Percentiles rank a stretch among this genome's conserved stretches.
phyloP scores from a whole-genome alignment of 2,797 vertebrate species.

The Novumbra hubbsi region DNA sequence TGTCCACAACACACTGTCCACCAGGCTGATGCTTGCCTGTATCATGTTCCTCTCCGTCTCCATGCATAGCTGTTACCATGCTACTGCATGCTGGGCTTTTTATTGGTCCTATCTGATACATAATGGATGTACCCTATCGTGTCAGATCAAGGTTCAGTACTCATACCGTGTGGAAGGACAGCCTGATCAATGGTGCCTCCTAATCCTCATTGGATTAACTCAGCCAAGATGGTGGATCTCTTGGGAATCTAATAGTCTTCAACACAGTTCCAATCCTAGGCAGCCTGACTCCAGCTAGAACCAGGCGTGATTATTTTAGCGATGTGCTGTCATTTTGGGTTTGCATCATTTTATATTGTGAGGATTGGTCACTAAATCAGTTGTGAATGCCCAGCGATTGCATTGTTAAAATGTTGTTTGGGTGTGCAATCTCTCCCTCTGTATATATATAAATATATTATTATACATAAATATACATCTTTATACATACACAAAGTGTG shows the following conservation, averaged over 20 bases:
- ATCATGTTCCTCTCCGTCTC: not conserved
- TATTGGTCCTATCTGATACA: not conserved
- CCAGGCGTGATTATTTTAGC: not conserved
- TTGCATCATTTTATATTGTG: not conserved
- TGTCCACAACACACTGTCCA: not conserved
- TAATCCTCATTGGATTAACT: not conserved
- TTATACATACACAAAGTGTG: not conserved
- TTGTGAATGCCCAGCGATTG: not conserved
- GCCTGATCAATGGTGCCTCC: not conserved
- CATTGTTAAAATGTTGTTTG: not conserved
- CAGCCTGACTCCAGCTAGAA: not conserved
- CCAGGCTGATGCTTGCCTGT: not conserved
- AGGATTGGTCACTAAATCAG: not conserved
- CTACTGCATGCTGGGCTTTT: not conserved
- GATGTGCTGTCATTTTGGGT: not conserved
- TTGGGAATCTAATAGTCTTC: not conserved
- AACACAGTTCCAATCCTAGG: not conserved
- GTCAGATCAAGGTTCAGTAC: not conserved
- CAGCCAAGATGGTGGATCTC: not conserved
- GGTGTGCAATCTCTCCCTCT: not conserved
- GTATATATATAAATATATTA: not conserved
- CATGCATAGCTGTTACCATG: too few relatives aligned
- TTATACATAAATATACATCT: not conserved
- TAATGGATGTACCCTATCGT: not conserved
- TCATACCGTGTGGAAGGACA: not conserved